Conservation (phyloP, 1,140 invertebrate genomes). For the Drosophila navojoa region DNA sequence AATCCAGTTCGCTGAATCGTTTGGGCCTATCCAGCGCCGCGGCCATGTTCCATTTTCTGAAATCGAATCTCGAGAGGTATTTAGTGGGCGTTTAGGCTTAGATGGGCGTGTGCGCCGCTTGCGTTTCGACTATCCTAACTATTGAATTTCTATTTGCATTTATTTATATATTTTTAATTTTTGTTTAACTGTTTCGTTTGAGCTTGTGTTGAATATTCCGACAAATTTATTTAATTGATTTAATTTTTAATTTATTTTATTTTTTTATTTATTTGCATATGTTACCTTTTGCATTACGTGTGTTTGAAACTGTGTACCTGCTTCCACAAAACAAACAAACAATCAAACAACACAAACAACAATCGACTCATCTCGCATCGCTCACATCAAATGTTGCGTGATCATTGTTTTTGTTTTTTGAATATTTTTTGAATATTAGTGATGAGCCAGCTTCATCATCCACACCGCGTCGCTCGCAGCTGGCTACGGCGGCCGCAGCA, state of each 20-base stretch:
- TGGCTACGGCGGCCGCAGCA: conserved; percentile 35
- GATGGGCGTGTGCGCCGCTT: conserved; percentile 66
- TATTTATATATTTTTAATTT: conserved; percentile 21
- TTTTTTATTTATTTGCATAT: conserved; percentile 76
- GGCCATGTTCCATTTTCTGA: conserved; percentile 76
- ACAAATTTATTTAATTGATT: conserved; percentile 54
- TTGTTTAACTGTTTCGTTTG: conserved; percentile 45
- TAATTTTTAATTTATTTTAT: conserved; percentile 58
- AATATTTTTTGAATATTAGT: conserved; percentile 37
- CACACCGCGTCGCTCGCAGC: conserved; percentile 60
- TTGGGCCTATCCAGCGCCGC: conserved; percentile 70
- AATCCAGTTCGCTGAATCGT: conserved; percentile 69
- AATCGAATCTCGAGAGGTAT: conserved; percentile 79
- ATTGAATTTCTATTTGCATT: conserved; percentile 28
- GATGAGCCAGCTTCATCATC: conserved; percentile 70
- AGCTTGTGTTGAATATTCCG: conserved; percentile 43
- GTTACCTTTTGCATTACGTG: conserved; percentile 72
- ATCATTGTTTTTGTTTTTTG: conserved; percentile 12
- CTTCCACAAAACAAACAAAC: conserved; percentile 50
- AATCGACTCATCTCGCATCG: conserved; percentile 41
- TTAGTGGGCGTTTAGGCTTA: conserved; percentile 45
- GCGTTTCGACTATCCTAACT: conserved; percentile 39
- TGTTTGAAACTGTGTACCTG: conserved; percentile 70
- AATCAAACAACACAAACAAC: conserved; percentile 27
- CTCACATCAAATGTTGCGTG: conserved; percentile 46